These are phyloP conservation scores for Penaeus vannamei DNA, from an alignment of 1,140 invertebrate genomes.

Conservation along the genomic window DNA sequence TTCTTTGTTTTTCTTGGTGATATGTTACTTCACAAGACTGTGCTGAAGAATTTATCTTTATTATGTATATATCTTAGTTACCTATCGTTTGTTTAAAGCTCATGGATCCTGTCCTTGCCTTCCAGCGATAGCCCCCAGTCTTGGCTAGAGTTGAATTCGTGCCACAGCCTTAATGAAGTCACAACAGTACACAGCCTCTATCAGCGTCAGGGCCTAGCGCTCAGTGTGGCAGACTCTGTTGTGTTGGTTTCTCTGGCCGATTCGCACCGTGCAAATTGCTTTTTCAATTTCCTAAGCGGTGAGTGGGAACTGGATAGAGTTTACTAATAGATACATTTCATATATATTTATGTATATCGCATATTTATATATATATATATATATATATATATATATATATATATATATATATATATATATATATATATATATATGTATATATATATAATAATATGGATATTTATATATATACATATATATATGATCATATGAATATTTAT, in stretches of 20 bases:
- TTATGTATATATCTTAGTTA: background rate
- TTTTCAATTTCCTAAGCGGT: slow-evolving; percentile 40
- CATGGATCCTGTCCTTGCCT: background rate
- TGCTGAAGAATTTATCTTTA: too few species aligned
- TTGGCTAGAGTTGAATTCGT: slow-evolving; percentile 26
- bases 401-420: too few species aligned
- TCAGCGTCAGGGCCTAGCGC: slow-evolving; percentile 36
- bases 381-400: too few species aligned
- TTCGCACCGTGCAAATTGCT: slow-evolving; percentile 30
- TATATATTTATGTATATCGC: too few species aligned
- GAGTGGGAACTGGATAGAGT: background rate
- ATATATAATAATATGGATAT: too few species aligned
- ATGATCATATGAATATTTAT: too few species aligned
- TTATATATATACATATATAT: too few species aligned
- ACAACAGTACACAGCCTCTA: slow-evolving; percentile 27
- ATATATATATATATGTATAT: too few species aligned
- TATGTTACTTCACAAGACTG: too few species aligned
- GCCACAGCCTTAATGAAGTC: slow-evolving; percentile 21
- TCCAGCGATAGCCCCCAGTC: slow-evolving; percentile 41
- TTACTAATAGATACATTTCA: too few species aligned
- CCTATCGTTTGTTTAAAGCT: background rate
- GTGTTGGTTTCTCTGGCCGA: slow-evolving; percentile 41
- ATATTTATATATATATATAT: too few species aligned
- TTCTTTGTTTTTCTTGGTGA: too few species aligned
- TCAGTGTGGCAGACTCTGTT: background rate